Percentiles rank a stretch among this genome's conserved stretches.
These are phyloP conservation scores for Caenorhabditis virilis DNA, from an alignment of 2,888 invertebrate species.

Conservation along the genomic window DNA sequence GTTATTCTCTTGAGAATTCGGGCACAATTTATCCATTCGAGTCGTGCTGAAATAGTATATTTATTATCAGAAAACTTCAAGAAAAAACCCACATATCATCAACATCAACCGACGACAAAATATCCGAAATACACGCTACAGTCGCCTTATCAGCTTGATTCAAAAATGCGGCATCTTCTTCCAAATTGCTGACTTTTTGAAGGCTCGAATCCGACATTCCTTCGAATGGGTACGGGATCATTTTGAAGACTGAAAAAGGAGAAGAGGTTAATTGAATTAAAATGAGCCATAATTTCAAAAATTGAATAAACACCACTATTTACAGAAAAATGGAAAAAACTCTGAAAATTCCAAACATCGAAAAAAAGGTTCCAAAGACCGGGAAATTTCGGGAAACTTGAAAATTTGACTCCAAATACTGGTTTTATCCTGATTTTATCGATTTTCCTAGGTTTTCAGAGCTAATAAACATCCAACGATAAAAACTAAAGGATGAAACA, in stretches of 20 bases:
- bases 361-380: too few species aligned
- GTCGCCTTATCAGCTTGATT: constrained; percentile 23
- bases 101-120: constrained; percentile 43
- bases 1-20: constrained; percentile 43
- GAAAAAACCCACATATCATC: constrained; percentile 50
- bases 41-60: constrained; percentile 24
- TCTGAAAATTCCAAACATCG: too few species aligned
- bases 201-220: constrained; percentile 35
- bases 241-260: constrained; percentile 43
- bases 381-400: too few species aligned
- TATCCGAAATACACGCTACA: constrained; percentile 35
- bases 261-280: too few species aligned
- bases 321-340: too few species aligned
- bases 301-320: too few species aligned
- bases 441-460: too few species aligned
- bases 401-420: too few species aligned
- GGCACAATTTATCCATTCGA: constrained; percentile 31
- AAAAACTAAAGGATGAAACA: too few species aligned
- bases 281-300: too few species aligned
- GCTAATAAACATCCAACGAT: too few species aligned
- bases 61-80: background rate
- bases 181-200: constrained; percentile 34
- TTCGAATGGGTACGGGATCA: constrained; percentile 58
- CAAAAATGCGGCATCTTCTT: constrained; percentile 28
- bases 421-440: too few species aligned